Evolutionary conservation across 2,113 vertebrate species (phyloP), one percentile per base, ranked within the genome.

Genomic region (Miniopterus natalensis): DNA sequence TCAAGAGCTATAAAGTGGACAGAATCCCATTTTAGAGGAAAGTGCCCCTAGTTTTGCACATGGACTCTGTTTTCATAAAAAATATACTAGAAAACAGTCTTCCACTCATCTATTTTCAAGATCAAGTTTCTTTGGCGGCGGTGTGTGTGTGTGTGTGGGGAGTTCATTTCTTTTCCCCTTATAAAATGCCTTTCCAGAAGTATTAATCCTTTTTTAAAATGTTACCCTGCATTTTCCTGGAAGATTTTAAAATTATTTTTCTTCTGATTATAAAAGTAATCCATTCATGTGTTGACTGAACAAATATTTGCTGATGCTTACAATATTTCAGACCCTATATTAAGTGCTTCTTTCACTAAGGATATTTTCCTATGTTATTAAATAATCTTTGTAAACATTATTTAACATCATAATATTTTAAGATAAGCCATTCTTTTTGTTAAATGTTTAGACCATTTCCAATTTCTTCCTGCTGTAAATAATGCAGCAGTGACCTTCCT

Each of bases 371-470:
- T 92, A 36, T 53, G 17, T 66, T 73, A 68, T 75, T 80, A 59
- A 93, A 40, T 53, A 49, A 12, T 47, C 29, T 90, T 77, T 93
- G 29, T 6, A 86, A 85, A 70, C 27, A 40, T 68, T 73, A 53
- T 68, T 92, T 92, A 57, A 79, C 83, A 63, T 53, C 20, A 81
- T 36, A 65, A n/a, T 51, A 66, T 45, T 96, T 83, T 85, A 53
- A 81, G 53, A 47, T 63, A 96, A 88, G 8, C 14, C 74, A 80
- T 71, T 95, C 45, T 87, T 90, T 51, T 84, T 74, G 40, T 79
- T 79, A 73, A 68, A 81, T 2, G 20, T 53, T 94, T 74, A 74
- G 66, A 42, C 40, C 8, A 40, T 66, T 77, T 85, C 49, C n/a
- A 85, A 42, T 40, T 40, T 80, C 42, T 94, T 55, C 45, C 45